These are phyloP conservation scores for Noctilio leporinus DNA, from an alignment of 2,113 vertebrate genomes.

Conservation along the genomic window DNA sequence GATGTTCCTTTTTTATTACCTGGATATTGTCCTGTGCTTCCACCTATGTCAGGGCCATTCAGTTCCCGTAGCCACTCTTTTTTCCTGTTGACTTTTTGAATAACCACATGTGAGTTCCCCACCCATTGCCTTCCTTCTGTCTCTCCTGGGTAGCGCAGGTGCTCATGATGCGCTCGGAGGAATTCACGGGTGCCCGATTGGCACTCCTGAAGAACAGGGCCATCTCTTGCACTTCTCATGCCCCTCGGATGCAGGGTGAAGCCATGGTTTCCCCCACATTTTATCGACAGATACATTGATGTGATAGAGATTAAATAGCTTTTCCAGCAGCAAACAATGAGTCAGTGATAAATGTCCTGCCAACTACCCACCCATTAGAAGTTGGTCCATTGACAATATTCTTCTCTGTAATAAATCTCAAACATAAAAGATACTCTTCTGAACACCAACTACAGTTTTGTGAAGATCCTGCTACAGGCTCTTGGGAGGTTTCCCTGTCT, in stretches of 20 bases:
- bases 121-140: background rate
- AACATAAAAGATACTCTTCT: background rate
- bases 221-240: background rate
- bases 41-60: background rate
- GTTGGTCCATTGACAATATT: background rate
- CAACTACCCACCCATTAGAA: background rate
- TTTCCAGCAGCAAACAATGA: background rate
- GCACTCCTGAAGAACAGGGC: background rate
- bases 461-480: background rate
- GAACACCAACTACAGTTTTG: background rate
- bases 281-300: background rate
- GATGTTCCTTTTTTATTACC: background rate
- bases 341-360: background rate
- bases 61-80: background rate
- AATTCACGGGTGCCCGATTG: rapidly evolving
- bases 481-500: background rate
- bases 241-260: background rate
- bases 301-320: background rate
- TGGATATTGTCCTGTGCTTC: background rate
- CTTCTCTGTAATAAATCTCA: background rate
- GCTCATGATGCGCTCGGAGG: background rate
- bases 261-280: background rate
- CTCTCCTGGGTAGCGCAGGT: background rate
- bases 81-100: background rate
- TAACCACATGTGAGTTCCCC: background rate